Conservation (phyloP, 2,113 vertebrate species). For the Phylloscopus whistleri region DNA sequence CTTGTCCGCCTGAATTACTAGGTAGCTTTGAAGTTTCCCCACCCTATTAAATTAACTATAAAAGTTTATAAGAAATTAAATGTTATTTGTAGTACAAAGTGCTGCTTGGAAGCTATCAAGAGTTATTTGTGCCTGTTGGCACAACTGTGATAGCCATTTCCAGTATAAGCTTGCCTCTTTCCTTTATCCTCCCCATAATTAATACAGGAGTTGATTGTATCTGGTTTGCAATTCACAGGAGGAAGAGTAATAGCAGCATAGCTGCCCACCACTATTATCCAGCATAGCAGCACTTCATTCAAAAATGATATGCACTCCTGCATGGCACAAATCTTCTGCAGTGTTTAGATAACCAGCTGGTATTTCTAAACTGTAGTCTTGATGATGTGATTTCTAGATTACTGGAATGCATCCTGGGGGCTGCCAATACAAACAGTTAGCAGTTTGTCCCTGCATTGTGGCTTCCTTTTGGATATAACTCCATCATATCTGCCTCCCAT, state of each 20-base stretch:
- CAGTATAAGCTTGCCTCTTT: neutral
- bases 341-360: neutral
- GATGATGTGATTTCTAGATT: neutral
- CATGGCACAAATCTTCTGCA: neutral
- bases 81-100: neutral
- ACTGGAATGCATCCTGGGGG: neutral
- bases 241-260: neutral
- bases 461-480: neutral
- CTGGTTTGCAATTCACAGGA: neutral
- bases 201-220: neutral
- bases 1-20: neutral
- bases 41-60: neutral
- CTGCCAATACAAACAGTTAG: neutral
- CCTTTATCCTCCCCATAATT: neutral
- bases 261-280: neutral
- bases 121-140: neutral
- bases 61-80: neutral
- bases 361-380: neutral
- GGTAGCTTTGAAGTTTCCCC: neutral
- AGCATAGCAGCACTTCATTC: neutral
- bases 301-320: neutral
- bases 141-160: neutral
- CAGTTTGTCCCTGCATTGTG: neutral
- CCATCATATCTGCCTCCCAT: neutral
- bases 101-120: neutral